Evolutionary conservation across 2,888 invertebrate genomes (phyloP), one percentile per base, ranked within the genome.

Genomic region (Lycocerus yunnanus): DNA sequence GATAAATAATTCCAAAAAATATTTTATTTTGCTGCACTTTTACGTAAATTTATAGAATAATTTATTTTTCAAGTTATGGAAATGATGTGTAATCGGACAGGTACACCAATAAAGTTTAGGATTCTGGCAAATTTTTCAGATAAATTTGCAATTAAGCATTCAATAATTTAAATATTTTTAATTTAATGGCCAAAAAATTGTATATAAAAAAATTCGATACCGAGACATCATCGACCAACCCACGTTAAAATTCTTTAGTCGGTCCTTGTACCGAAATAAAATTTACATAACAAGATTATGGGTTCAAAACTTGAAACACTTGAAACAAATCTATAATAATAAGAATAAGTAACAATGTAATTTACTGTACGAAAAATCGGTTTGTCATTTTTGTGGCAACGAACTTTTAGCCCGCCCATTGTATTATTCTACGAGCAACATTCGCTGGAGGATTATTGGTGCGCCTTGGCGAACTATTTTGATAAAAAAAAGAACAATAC

Each of bases 241-340:
- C 74, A 74, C 74, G 60, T 60, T 15, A 74, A 73, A 67, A 74
- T 74, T 74, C 71, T 74, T 70, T 60, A 43, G 15, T 60, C 63
- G 73, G 74, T 74, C 71, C 65, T 74, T 74, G 74, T 68, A 74
- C 74, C 58, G 71, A 60, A 43, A 59, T 43, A 59, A 68, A 74
- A 74, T 74, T 74, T 67, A 68, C 74, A 74, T 74, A 74, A 74
- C 74, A 60, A 74, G 74, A 71, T 71, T 24, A 69, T 24, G 66
- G 69, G 68, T 59, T 63, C 18, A 63, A 63, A 63, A 63, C 61
- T 63, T 63, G 61, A 63, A 63, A 18, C 61, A 63, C 20, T 63
- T 20, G 18, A 63, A 63, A 63, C 18, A 63, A 20, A 63, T 63
- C 61, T 63, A 18, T 18, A 16, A 15, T 18, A 63, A 18, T 63